Base-by-base conservation (phyloP, 2,888 invertebrate species). In the Cephus spinipes region DNA sequence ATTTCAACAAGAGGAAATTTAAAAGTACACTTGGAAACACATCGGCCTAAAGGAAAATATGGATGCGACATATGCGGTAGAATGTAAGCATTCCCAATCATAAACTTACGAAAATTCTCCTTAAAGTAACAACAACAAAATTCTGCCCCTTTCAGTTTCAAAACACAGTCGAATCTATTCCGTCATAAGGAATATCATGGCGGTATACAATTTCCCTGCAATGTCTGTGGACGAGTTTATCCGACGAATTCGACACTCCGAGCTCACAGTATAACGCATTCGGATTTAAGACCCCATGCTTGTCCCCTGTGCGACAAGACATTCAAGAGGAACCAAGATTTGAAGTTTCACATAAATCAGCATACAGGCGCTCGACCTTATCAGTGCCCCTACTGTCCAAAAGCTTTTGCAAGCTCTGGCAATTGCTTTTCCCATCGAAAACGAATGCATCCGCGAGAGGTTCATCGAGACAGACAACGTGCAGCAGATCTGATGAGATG, bases 281-380 rank as follows among this genome's bases (percentile, higher is more conserved):
- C 95, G 83, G 93, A 93, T 88, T 92, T 95, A 74, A 92, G 95
- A 84, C 95, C 95, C 0, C 95, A 94, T 86, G 93, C 94, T 79
- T 96, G 95, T 87, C 93, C 94, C 68, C 91, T 94, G 75, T 95
- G 95, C 90, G 94, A 94, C 87, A 95, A 95, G 89, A 94, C 94
- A 33, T 96, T 95, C 87, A 95, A 96, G 88, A 92, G 95, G 82
- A 95, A 95, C 89, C 95, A 95, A 90, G 95, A 96, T 90, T 92
- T 96, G 81, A 95, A 95, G 94, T 95, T 95, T 89, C 95, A 96
- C 88, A 94, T 95, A 86, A 95, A 95, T 89, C 95, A 95, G 86
- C 95, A 96, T 86, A 95, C 95, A n/a, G 95, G 95, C 74, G 95
- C 93, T 6, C 93, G 94, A 86, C 95, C 95, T 34, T 95, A 95